phyloP scores from a whole-genome alignment of 2,797 vertebrate genomes.

The Ptychadena robeensis region DNA sequence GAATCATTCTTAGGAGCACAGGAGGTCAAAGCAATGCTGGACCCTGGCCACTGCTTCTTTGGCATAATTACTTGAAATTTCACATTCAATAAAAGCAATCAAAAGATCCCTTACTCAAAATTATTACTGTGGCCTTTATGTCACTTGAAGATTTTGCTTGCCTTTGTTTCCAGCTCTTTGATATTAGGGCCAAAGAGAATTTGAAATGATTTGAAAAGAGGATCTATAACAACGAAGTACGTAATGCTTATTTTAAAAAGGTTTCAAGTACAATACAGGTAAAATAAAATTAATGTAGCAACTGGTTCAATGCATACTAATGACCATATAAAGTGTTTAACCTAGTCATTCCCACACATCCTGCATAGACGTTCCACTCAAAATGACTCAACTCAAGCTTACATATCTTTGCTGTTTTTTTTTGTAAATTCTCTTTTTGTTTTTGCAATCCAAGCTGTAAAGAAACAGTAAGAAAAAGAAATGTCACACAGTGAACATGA shows the following conservation, averaged over 20 bases:
- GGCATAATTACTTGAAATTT: constrained; percentile 52
- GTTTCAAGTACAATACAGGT: constrained; percentile 17
- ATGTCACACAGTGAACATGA: background rate
- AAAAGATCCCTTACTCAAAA: constrained; percentile 44
- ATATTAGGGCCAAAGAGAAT: constrained; percentile 33
- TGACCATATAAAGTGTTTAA: background rate
- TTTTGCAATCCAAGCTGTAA: background rate
- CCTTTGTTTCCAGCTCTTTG: constrained; percentile 38
- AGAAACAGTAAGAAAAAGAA: background rate
- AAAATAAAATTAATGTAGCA: constrained; percentile 10
- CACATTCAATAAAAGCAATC: constrained; percentile 59
- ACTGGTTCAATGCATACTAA: background rate
- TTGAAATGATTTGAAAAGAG: constrained; percentile 37
- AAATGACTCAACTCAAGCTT: background rate
- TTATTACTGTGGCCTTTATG: constrained; percentile 39
- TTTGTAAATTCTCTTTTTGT: background rate
- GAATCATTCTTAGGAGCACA: constrained; percentile 27
- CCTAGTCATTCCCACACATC: background rate
- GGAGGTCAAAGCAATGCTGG: constrained; percentile 47
- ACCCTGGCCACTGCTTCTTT: constrained; percentile 22
- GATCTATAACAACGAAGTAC: constrained; percentile 14
- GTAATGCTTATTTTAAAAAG: constrained; percentile 24
- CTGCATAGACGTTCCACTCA: background rate
- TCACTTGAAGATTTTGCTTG: constrained; percentile 26
- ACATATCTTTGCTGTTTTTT: background rate